These are phyloP conservation scores for Cryptoprocta ferox DNA, from an alignment of 2,797 vertebrate genomes.

Conservation along the genomic window DNA sequence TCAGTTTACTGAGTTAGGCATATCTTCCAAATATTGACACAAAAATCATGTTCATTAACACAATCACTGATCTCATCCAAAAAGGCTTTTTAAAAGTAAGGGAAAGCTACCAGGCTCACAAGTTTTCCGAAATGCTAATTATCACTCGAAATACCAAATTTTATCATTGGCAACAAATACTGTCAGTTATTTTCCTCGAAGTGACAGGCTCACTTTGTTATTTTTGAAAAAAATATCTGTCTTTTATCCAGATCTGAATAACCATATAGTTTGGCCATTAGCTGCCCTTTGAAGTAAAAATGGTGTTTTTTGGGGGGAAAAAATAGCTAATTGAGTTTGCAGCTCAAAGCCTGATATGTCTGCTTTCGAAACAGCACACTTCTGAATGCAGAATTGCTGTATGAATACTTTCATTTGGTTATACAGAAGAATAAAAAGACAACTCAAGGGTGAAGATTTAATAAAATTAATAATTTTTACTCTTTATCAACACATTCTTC, in stretches of 20 bases:
- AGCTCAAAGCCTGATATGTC: background rate
- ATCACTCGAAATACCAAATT: background rate
- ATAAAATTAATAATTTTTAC: background rate
- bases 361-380: background rate
- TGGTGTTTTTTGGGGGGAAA: background rate
- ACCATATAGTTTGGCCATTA: background rate
- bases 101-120: background rate
- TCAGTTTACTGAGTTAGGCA: background rate
- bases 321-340: background rate
- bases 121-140: background rate
- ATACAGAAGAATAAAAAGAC: background rate
- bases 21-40: background rate
- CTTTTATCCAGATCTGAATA: background rate
- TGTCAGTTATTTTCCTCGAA: background rate
- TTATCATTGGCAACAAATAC: constrained; percentile 30
- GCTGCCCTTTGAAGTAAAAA: constrained; percentile 17
- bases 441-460: background rate
- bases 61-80: background rate
- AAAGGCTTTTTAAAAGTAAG: background rate
- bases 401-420: background rate
- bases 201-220: background rate
- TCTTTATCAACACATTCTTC: constrained; percentile 13
- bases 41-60: background rate
- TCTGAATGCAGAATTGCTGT: background rate
- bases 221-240: constrained; percentile 26